These are phyloP conservation scores for Neoitamus cyanurus DNA, from an alignment of 2,888 invertebrate species.

Conservation along the genomic window DNA sequence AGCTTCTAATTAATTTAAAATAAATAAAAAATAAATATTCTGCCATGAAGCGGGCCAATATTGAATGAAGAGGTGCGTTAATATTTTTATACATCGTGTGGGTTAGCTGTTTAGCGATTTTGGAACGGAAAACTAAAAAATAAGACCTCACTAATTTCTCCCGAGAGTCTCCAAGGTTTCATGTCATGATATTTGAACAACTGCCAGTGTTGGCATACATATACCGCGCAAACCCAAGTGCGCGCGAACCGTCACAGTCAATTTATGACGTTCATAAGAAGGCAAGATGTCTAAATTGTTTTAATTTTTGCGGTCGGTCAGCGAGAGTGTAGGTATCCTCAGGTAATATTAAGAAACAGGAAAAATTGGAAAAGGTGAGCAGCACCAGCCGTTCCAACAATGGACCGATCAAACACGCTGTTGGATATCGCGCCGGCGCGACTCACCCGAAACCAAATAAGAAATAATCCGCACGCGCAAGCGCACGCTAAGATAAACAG, in stretches of 20 bases:
- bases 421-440: conserved; percentile 20
- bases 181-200: not conserved
- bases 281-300: not conserved
- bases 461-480: conserved; percentile 36
- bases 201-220: not conserved
- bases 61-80: no score
- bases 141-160: no score
- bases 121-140: no score
- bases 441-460: conserved; percentile 12
- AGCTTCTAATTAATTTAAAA: no score
- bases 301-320: conserved; percentile 14
- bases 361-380: not conserved
- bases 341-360: not conserved
- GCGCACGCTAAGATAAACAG: conserved; percentile 40
- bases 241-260: not conserved
- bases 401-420: conserved; percentile 37
- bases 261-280: not conserved
- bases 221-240: not conserved
- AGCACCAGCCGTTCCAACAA: not conserved
- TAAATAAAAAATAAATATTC: no score
- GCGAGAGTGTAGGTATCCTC: not conserved
- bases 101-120: no score
- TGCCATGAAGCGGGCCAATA: no score
- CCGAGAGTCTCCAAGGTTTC: not conserved
- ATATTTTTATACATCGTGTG: no score